phyloP scores from a whole-genome alignment of 2,113 vertebrate species.

The Prunella himalayana region DNA sequence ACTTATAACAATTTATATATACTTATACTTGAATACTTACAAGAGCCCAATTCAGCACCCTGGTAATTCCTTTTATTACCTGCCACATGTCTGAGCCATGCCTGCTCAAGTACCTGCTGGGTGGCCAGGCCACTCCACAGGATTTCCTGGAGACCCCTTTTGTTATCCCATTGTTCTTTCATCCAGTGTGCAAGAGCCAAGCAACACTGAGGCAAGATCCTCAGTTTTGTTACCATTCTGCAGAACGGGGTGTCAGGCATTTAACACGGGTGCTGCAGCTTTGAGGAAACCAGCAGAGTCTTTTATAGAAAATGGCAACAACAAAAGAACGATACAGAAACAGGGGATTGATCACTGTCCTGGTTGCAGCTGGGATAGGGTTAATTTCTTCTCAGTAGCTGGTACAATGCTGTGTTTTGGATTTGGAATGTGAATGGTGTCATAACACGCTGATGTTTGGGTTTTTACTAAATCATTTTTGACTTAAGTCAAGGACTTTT shows the following conservation, averaged over 20 bases:
- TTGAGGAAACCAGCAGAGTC: neutral
- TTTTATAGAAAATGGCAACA: neutral
- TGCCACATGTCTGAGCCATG: fast-evolving
- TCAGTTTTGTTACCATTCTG: neutral
- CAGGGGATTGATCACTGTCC: neutral
- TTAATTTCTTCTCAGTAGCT: neutral
- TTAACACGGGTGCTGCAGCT: neutral
- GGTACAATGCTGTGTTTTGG: neutral
- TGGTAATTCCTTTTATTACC: neutral
- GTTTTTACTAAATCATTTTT: neutral
- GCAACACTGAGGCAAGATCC: neutral
- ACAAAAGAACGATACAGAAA: neutral
- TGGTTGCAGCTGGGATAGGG: neutral
- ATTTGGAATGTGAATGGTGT: neutral
- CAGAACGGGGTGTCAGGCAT: neutral
- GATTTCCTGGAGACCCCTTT: neutral
- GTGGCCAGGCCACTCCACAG: neutral
- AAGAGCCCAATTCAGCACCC: too few relatives aligned
- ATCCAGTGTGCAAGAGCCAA: neutral
- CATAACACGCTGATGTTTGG: neutral
- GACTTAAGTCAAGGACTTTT: neutral
- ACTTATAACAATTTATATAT: too few relatives aligned
- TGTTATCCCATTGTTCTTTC: neutral
- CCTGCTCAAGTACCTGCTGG: neutral
- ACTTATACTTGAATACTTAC: too few relatives aligned